phyloP scores from a whole-genome alignment of 2,888 invertebrate genomes.

The Xestia xanthographa region DNA sequence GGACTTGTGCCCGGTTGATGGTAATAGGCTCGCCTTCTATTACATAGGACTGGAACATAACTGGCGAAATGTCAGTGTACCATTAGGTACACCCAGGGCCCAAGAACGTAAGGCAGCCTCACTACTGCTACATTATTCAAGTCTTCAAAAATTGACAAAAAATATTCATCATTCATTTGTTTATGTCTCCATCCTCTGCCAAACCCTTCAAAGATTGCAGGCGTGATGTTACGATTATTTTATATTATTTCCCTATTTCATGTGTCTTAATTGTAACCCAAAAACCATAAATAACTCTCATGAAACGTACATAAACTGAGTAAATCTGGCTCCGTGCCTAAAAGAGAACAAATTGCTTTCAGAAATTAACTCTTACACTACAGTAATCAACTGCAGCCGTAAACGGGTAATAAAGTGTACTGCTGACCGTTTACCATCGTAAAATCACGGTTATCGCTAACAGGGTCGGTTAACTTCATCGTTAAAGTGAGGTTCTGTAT shows the following conservation, averaged over 20 bases:
- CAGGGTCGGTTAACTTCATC: slow-evolving; percentile 51
- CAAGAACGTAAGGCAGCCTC: too few relatives aligned
- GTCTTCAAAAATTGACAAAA: too few relatives aligned
- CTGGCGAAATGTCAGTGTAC: too few relatives aligned
- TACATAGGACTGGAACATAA: too few relatives aligned
- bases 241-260: too few relatives aligned
- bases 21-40: too few relatives aligned
- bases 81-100: too few relatives aligned
- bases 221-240: too few relatives aligned
- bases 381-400: slow-evolving; percentile 45
- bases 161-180: background rate
- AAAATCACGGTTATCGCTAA: slow-evolving; percentile 57
- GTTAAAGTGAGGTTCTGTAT: slow-evolving; percentile 42
- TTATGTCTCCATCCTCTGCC: background rate
- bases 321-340: slow-evolving; percentile 39
- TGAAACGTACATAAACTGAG: slow-evolving; percentile 2
- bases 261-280: background rate
- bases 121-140: too few relatives aligned
- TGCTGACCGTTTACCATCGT: slow-evolving; percentile 61
- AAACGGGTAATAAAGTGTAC: slow-evolving; percentile 57
- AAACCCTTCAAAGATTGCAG: too few relatives aligned
- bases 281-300: slow-evolving; percentile 36
- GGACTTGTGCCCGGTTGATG: too few relatives aligned
- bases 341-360: slow-evolving; percentile 53
- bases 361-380: slow-evolving; percentile 54